A percentile compares a stretch with the other conserved stretches of the same genome.
phyloP scores from a whole-genome alignment of 2,113 vertebrate species.

The Alces alces region DNA sequence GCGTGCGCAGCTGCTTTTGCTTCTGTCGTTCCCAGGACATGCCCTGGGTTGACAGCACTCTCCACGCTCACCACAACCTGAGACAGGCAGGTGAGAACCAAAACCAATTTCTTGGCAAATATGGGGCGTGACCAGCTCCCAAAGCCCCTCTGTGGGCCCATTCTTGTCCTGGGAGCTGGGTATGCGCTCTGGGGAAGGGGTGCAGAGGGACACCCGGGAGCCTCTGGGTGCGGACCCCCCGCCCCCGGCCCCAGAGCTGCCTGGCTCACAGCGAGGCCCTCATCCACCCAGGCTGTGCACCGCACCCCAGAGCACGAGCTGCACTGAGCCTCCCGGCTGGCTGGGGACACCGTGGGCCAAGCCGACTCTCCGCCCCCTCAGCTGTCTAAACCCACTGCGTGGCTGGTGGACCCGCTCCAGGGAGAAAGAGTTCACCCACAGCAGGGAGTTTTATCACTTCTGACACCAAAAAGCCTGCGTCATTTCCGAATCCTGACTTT shows the following conservation, averaged over 20 bases:
- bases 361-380: accelerated
- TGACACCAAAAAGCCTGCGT: neutral
- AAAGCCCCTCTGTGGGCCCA: accelerated
- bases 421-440: neutral
- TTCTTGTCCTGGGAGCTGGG: neutral
- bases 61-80: neutral
- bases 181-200: neutral
- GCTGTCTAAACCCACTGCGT: neutral
- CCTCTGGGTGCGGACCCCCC: neutral
- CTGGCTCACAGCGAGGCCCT: neutral
- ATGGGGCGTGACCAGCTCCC: neutral
- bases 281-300: accelerated
- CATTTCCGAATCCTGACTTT: neutral
- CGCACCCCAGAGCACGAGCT: neutral
- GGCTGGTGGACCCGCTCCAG: neutral
- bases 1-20: neutral
- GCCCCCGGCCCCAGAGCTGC: neutral
- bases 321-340: neutral
- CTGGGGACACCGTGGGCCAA: neutral
- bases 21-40: neutral
- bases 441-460: no score
- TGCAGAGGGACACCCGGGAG: accelerated
- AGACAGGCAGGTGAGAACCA: neutral
- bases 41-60: neutral
- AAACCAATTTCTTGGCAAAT: neutral